Base-by-base conservation (phyloP, 2,113 vertebrate genomes). In the Burhinus bistriatus region DNA sequence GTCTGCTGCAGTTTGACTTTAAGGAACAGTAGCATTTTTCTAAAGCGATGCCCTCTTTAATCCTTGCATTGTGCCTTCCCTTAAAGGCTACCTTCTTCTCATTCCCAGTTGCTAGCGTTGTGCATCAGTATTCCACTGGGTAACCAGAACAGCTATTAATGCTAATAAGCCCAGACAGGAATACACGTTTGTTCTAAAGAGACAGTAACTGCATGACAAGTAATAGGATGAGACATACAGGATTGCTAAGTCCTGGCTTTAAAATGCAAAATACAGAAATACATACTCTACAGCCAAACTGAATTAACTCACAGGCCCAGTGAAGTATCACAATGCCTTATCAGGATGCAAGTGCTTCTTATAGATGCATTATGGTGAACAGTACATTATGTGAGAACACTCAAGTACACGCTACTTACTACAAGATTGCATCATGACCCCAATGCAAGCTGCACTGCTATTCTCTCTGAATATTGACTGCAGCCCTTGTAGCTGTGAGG, bases 161-260 rank as follows among this genome's bases (percentile, higher is more conserved):
- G 92, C 78, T 93, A 94, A 88, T 94, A 87, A 94, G 85, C 19
- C 78, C 85, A 95, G 93, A 96, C 92, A 94, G 93, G 78, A 96
- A 96, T 76, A 95, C 82, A 83, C 10, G 0, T 94, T 97, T 94
- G 85, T 80, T 94, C 82, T 80, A 45, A 91, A 73, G 70, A 92
- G 78, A 80, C 92, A 95, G 95, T 77, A 88, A 91, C 75, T 72
- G 96, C 87, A 92, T 92, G 87, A 92, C 82, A 97, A 94, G 87
- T 77, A 80, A 96, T 91, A 83, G 59, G 80, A 94, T 89, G 82
- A 95, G 94, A 82, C 65, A 55, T 6, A 62, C 38, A 91, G 69
- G 34, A 92, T 40, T 91, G 83, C 64, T 75, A 87, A 83, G 6
- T 78, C 76, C 55, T 91, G 83, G 25, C 83, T 95, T 94, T 89